phyloP scores from a whole-genome alignment of 2,797 vertebrate genomes.

The Anabas testudineus region DNA sequence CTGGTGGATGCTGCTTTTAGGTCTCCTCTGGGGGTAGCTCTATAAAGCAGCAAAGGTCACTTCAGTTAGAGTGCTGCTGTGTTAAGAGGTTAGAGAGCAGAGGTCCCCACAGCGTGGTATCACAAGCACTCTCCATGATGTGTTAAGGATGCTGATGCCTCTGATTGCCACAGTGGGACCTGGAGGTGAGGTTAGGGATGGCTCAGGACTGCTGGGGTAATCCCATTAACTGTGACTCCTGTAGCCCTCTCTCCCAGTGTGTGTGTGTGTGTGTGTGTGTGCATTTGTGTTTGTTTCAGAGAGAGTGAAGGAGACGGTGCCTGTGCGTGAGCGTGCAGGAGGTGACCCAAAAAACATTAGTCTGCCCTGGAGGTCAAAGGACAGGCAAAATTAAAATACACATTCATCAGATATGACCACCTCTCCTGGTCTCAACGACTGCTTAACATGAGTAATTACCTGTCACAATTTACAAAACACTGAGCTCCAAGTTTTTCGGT shows the following conservation, averaged over 20 bases:
- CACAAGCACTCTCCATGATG: conserved; percentile 83
- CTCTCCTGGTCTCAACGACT: conserved; percentile 44
- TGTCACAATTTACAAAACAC: conserved; percentile 51
- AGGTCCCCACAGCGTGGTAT: conserved; percentile 79
- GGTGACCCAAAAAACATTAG: conserved; percentile 78
- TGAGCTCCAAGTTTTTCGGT: conserved; percentile 34
- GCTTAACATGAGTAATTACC: conserved; percentile 63
- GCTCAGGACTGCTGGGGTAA: conserved; percentile 83
- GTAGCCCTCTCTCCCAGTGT: conserved; percentile 58
- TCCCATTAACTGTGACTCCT: conserved; percentile 89
- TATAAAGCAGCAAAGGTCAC: conserved; percentile 81
- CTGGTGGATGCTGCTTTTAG: conserved; percentile 68
- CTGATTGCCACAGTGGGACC: conserved; percentile 83
- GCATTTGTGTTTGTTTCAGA: conserved; percentile 19
- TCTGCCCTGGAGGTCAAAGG: conserved; percentile 77
- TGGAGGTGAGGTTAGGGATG: conserved; percentile 79
- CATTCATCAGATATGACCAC: conserved; percentile 76
- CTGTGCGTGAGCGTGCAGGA: conserved; percentile 48
- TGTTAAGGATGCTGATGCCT: conserved; percentile 77
- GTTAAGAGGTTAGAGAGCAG: conserved; percentile 84
- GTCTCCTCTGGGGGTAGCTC: conserved; percentile 79
- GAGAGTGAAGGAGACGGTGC: conserved; percentile 32
- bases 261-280: conserved; percentile 42
- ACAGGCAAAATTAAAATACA: conserved; percentile 76
- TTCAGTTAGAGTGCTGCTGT: conserved; percentile 83